Evolutionary conservation across 1,140 invertebrate species (phyloP).

Genomic region (Drosophila fuyamai): DNA sequence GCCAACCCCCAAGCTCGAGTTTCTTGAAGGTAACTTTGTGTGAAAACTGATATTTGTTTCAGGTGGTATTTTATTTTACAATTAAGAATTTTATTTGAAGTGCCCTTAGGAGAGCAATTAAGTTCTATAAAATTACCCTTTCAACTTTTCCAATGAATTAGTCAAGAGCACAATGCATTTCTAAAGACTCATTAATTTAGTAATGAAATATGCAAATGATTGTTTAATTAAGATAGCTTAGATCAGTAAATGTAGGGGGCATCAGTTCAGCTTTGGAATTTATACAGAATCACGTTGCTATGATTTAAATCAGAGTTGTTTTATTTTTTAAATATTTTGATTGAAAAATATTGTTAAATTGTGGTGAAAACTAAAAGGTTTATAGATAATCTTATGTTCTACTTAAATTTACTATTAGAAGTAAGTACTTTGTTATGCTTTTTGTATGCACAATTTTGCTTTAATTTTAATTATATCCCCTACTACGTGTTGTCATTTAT

Average conservation of each 20-base stretch:
- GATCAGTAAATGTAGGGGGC: slow-evolving; percentile 10
- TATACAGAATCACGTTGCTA: too few species aligned
- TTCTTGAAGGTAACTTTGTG: slow-evolving; percentile 35
- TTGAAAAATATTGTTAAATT: too few species aligned
- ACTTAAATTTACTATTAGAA: not conserved
- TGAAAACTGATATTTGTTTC: slow-evolving; percentile 2
- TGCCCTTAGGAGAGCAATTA: not conserved
- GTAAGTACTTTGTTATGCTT: not conserved
- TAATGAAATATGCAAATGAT: slow-evolving; percentile 50
- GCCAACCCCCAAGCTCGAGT: slow-evolving; percentile 41
- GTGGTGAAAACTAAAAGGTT: too few species aligned
- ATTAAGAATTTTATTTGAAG: not conserved
- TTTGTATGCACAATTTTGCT: not conserved
- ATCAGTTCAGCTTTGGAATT: slow-evolving; percentile 1
- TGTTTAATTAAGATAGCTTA: slow-evolving; percentile 16
- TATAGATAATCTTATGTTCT: too few species aligned
- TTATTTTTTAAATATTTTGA: too few species aligned
- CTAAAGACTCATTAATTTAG: slow-evolving; percentile 21
- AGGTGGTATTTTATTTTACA: not conserved
- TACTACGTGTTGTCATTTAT: not conserved
- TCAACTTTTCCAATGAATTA: slow-evolving; percentile 4
- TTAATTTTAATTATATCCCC: slow-evolving; percentile 10
- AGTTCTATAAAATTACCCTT: not conserved
- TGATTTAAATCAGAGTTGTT: too few species aligned
- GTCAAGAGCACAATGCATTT: not conserved